These are phyloP conservation scores for Drosophila repletoides DNA, from an alignment of 1,140 invertebrate species.

Conservation along the genomic window DNA sequence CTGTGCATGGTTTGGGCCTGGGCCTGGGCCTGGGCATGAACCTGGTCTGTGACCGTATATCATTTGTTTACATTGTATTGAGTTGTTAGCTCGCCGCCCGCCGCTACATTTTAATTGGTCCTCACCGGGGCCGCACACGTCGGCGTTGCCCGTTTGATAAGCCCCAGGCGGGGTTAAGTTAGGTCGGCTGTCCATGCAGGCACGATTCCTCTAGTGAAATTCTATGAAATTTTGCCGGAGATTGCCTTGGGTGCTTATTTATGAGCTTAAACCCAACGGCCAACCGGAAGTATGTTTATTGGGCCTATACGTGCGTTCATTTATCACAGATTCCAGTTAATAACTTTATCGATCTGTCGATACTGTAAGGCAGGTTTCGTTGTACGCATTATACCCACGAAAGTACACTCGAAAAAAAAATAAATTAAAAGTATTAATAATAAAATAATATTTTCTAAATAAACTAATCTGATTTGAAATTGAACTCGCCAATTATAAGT, in stretches of 20 bases:
- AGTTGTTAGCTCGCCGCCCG: constrained; percentile 70
- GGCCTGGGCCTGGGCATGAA: constrained; percentile 6
- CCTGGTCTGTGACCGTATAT: constrained; percentile 65
- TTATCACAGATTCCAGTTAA: constrained; percentile 52
- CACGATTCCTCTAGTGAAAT: constrained; percentile 2
- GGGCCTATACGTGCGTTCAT: constrained; percentile 35
- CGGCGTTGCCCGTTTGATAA: constrained; percentile 52
- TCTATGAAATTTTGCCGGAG: constrained; percentile 17
- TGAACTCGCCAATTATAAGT: too few species aligned
- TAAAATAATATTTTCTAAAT: neutral
- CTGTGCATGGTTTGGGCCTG: neutral
- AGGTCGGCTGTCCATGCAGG: constrained; percentile 38
- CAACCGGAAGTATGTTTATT: constrained; percentile 56
- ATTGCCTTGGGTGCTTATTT: constrained; percentile 25
- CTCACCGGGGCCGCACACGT: constrained; percentile 55
- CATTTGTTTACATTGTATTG: constrained; percentile 80
- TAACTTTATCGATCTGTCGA: constrained; percentile 54
- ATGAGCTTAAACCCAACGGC: constrained; percentile 30
- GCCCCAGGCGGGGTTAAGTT: constrained; percentile 4
- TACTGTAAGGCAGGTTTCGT: constrained; percentile 36
- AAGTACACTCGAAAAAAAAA: neutral
- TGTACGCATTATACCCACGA: neutral
- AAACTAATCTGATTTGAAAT: too few species aligned
- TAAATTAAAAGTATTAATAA: neutral
- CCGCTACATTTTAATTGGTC: constrained; percentile 67